Conservation (phyloP, 2,797 vertebrate species). For the Hybognathus amarus region DNA sequence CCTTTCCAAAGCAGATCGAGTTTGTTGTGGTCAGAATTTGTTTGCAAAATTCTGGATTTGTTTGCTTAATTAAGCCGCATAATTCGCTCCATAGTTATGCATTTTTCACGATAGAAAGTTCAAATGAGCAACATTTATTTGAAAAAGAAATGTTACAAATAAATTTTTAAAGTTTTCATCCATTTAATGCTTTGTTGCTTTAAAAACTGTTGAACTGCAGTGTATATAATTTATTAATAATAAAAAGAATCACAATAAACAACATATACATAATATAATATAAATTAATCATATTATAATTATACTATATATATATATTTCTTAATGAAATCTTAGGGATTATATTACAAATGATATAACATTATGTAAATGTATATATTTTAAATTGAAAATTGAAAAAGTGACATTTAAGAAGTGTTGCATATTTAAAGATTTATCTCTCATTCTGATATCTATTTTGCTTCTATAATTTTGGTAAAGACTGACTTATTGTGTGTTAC, state of each 20-base stretch:
- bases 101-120: neutral
- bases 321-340: neutral
- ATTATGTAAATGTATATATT: neutral
- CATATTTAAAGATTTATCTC: neutral
- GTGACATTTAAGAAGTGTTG: neutral
- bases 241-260: neutral
- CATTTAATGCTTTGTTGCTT: neutral
- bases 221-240: too few species aligned
- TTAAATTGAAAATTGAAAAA: neutral
- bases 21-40: too few species aligned
- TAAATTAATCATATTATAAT: too few species aligned
- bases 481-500: neutral
- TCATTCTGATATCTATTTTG: neutral
- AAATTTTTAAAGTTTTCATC: neutral
- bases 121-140: neutral
- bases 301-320: neutral
- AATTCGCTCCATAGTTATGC: too few species aligned
- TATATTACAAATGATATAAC: neutral
- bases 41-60: too few species aligned
- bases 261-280: neutral
- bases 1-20: too few species aligned
- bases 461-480: neutral
- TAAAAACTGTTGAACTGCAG: too few species aligned
- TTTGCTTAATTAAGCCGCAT: too few species aligned
- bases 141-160: neutral